Evolutionary conservation across 1,140 invertebrate genomes (phyloP), one percentile per base, ranked within the genome.

Genomic region (Drosophila watanabei): DNA sequence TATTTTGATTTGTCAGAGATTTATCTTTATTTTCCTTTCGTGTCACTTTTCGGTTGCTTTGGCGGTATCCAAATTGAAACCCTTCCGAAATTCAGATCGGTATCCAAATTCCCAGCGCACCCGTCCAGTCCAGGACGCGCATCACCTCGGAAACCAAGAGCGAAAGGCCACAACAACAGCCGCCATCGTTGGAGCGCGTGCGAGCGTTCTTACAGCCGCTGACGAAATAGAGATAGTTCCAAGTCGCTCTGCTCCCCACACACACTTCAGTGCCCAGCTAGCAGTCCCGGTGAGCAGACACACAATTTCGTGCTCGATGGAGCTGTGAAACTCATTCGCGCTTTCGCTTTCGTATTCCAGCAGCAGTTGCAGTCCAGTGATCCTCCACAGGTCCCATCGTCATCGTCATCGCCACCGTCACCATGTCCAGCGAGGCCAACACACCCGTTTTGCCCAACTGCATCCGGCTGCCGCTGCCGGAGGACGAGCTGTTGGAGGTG

Each of bases 391-490:
- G 33, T 24, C 33, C 28, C 30, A 52, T 52, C 49, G 5, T 6
- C 49, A 52, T 18, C 48, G 11, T 10, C 24, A 45, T 16, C 30
- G 49, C 16, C 49, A 88, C 10, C 24, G 41, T 16, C 30, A 52
- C 16, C 45, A 88, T 88, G 85, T 85, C 86, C 30, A 61, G 41
- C 33, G 85, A 90, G 30, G 73, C 82, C 6, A 72, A 81, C 28
- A 89, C 86, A 32, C 86, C 85, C 18, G 62, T 90, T 2, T 28
- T 89, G 71, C 82, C 70, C 14, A 62, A 94, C 16, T 95, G 94
- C 92, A 90, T 97, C 63, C 94, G 94, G 9, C 78, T 97, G 70
- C 96, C 96, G n/a, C 78, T 97, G 49, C 91, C 95, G 6, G 92
- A 95, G 16, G 94, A 95, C 39, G 90, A 94, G 20, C 92, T 97